phyloP scores from a whole-genome alignment of 2,888 invertebrate species.

The Hypsopygia costalis region DNA sequence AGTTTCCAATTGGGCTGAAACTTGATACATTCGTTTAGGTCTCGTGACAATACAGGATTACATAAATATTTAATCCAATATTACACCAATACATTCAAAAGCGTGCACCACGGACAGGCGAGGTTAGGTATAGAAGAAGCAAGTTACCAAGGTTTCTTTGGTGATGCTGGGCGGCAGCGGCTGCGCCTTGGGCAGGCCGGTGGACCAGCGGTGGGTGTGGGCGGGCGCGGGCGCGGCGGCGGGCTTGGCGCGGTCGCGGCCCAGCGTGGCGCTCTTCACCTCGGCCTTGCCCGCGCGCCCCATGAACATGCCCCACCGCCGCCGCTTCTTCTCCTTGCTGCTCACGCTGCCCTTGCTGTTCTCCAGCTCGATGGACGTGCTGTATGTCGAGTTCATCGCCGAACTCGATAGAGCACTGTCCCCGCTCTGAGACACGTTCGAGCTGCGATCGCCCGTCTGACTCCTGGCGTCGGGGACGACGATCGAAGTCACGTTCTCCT shows the following conservation, averaged over 20 bases:
- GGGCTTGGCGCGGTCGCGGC: conserved; percentile 82
- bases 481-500: conserved; percentile 66
- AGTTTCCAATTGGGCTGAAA: too few species aligned
- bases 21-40: too few species aligned
- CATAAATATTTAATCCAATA: too few species aligned
- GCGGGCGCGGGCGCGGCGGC: conserved; percentile 52
- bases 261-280: conserved; percentile 84
- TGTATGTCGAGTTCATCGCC: conserved; percentile 48
- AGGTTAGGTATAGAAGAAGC: too few species aligned
- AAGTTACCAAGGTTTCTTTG: conserved; percentile 90
- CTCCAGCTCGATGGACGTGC: conserved; percentile 50
- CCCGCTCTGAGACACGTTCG: conserved; percentile 35
- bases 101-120: too few species aligned
- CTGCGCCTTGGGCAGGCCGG: conserved; percentile 84
- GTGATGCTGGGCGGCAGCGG: conserved; percentile 88
- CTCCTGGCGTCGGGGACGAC: conserved; percentile 27
- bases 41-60: too few species aligned
- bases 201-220: conserved; percentile 85
- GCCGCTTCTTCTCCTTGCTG: conserved; percentile 81
- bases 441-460: conserved; percentile 10
- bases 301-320: conserved; percentile 86
- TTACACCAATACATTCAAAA: too few species aligned
- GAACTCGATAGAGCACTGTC: conserved; percentile 50
- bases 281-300: conserved; percentile 81
- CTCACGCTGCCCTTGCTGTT: conserved; percentile 41